phyloP scores from a whole-genome alignment of 2,888 invertebrate genomes.

The Andrena hattorfiana region DNA sequence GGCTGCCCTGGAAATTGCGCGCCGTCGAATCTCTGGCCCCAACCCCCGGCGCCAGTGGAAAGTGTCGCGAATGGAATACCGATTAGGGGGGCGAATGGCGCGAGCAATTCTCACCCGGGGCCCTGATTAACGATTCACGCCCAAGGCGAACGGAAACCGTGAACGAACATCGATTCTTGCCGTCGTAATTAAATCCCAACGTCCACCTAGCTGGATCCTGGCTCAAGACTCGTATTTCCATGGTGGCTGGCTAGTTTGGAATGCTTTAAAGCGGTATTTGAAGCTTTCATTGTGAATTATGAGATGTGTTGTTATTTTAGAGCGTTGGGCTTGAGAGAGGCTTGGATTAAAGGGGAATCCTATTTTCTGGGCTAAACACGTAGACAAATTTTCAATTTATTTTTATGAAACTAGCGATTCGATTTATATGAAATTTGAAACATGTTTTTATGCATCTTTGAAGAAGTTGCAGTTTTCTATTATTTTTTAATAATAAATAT shows the following conservation, averaged over 20 bases:
- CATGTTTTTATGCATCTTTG: too few relatives aligned
- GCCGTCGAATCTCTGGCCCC: conserved; percentile 12
- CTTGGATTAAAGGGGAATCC: too few relatives aligned
- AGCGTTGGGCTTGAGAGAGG: too few relatives aligned
- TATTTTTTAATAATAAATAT: too few relatives aligned
- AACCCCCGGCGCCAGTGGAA: conserved; percentile 10
- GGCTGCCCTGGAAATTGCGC: conserved; percentile 42
- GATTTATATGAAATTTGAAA: too few relatives aligned
- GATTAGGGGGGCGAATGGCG: conserved; percentile 36
- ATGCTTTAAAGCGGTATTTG: too few relatives aligned
- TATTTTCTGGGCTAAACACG: too few relatives aligned
- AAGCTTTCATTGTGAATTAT: too few relatives aligned
- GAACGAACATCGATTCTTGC: conserved; percentile 31
- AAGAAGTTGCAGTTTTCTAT: too few relatives aligned
- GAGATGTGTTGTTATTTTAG: too few relatives aligned
- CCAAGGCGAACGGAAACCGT: not conserved
- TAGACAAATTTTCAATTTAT: too few relatives aligned
- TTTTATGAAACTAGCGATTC: too few relatives aligned
- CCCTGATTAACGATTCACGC: conserved; percentile 26
- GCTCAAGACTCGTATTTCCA: not conserved
- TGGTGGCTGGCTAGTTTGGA: not conserved
- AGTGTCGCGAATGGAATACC: conserved; percentile 39
- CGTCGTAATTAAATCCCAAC: conserved; percentile 16
- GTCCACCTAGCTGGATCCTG: not conserved
- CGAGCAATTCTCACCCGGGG: conserved; percentile 23